Conservation (phyloP, 2,113 vertebrate genomes). For the Mormyrus lacerda region DNA sequence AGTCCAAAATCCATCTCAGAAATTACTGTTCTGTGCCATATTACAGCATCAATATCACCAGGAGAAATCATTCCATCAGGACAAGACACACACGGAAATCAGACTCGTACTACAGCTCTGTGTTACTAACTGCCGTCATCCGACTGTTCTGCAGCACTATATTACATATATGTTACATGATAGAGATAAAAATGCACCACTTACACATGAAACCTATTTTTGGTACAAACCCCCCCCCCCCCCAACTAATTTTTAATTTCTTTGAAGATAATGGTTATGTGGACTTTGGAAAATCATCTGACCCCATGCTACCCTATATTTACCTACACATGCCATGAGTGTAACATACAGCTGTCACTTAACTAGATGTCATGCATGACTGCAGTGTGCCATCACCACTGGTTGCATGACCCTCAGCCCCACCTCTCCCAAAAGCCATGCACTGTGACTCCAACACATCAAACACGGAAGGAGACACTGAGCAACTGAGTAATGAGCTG, state of each 20-base stretch:
- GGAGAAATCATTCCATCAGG: not conserved
- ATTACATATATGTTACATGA: not conserved
- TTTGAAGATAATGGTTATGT: not conserved
- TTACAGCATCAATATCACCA: not conserved
- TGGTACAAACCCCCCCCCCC: not conserved
- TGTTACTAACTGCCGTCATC: not conserved
- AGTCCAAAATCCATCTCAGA: not conserved
- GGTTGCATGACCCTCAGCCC: not conserved
- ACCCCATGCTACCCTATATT: not conserved
- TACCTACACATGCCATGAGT: not conserved
- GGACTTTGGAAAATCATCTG: not conserved
- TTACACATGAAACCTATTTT: slow-evolving; percentile 4
- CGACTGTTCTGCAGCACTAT: not conserved
- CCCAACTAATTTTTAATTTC: not conserved
- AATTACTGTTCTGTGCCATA: not conserved
- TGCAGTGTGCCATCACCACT: not conserved
- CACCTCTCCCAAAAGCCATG: not conserved
- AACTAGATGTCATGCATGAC: not conserved
- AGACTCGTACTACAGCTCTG: not conserved
- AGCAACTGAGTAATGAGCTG: not conserved
- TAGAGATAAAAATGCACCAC: not conserved
- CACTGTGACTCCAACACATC: not conserved
- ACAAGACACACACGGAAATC: not conserved
- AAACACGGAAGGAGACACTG: not conserved
- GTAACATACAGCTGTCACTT: not conserved